These are phyloP conservation scores for Florisuga fusca DNA, from an alignment of 2,797 vertebrate species.

Conservation along the genomic window DNA sequence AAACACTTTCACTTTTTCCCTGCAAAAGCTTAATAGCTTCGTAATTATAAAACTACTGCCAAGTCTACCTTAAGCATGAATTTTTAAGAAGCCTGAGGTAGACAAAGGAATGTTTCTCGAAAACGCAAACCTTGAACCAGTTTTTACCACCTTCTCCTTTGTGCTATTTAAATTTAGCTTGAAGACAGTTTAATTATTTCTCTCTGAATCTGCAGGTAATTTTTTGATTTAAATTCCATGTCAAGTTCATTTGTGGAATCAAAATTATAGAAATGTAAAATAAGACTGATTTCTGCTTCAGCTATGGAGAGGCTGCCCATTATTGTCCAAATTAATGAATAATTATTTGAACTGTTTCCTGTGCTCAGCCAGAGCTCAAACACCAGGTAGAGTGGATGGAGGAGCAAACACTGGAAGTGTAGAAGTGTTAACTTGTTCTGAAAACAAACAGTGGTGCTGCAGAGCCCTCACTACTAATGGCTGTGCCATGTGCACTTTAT, in stretches of 20 bases:
- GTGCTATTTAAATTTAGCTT: constrained; percentile 36
- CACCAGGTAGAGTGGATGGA: not conserved
- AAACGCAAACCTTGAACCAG: not conserved
- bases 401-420: constrained; percentile 37
- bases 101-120: not conserved
- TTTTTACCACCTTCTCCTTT: constrained; percentile 23
- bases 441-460: constrained; percentile 47
- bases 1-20: not conserved
- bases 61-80: constrained; percentile 30
- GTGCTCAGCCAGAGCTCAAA: constrained; percentile 20
- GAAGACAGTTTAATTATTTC: constrained; percentile 46
- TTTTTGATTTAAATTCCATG: not conserved
- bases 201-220: not conserved
- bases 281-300: not conserved
- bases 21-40: constrained; percentile 13
- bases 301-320: not conserved
- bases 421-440: constrained; percentile 41
- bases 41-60: constrained; percentile 30
- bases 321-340: constrained; percentile 30
- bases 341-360: constrained; percentile 40
- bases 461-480: constrained; percentile 35
- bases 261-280: not conserved
- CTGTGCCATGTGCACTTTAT: constrained; percentile 20
- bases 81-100: constrained; percentile 8
- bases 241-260: not conserved